Conservation (phyloP, 2,113 vertebrate genomes). For the Ptychochromis oligacanthus region DNA sequence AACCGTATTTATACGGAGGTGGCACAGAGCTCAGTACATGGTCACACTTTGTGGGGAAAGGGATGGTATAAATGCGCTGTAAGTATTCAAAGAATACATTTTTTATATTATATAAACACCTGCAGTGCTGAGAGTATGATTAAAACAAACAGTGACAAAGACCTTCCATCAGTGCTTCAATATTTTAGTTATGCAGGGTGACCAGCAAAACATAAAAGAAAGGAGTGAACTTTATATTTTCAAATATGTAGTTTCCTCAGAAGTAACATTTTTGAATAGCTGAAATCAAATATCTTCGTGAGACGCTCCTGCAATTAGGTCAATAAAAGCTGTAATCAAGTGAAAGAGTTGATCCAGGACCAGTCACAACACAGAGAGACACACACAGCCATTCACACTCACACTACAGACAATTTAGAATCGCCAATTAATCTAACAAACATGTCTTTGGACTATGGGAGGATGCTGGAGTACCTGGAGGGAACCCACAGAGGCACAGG, state of each 20-base stretch:
- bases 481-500: background rate
- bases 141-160: background rate
- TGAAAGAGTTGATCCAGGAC: background rate
- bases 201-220: too few species aligned
- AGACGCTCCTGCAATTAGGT: too few species aligned
- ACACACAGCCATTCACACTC: too few species aligned
- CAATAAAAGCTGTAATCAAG: too few species aligned
- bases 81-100: background rate
- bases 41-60: background rate
- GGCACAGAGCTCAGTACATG: background rate
- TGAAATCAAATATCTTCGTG: too few species aligned
- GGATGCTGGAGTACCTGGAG: background rate
- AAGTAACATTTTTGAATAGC: too few species aligned
- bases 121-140: background rate
- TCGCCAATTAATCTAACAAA: background rate
- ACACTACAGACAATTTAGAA: background rate
- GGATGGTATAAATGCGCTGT: background rate
- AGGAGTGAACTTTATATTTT: too few species aligned
- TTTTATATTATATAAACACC: conserved; percentile 2
- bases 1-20: background rate
- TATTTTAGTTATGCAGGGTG: background rate
- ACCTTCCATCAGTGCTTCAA: background rate
- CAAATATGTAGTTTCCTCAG: too few species aligned
- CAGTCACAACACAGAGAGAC: background rate
- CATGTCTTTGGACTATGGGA: background rate